phyloP scores from a whole-genome alignment of 23 tunicate species.

The Ascidia mentula region DNA sequence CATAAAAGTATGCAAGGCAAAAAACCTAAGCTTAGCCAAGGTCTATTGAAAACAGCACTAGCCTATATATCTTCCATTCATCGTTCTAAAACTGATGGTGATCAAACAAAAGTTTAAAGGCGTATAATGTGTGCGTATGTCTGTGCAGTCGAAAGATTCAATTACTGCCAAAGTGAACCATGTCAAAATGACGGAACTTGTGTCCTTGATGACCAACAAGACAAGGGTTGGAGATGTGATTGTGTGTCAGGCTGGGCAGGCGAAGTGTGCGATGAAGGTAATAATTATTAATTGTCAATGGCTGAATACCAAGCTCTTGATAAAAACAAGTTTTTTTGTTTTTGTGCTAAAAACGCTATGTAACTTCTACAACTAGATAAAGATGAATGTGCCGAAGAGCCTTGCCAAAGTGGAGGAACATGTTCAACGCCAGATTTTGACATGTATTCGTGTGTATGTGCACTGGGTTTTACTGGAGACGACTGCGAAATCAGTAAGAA shows the following conservation, averaged over 20 bases:
- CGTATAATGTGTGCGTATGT: too few species aligned
- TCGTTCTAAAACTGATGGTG: too few species aligned
- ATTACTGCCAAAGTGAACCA: conserved; percentile 74
- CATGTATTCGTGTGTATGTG: conserved; percentile 58
- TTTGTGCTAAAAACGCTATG: background rate
- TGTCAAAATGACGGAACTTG: conserved; percentile 72
- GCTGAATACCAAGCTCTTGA: background rate
- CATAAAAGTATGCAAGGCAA: too few species aligned
- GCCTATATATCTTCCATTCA: too few species aligned
- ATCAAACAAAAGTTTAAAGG: too few species aligned
- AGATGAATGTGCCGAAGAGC: conserved; percentile 70
- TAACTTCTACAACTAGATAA: conserved; percentile 24
- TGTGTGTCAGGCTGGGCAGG: conserved; percentile 84
- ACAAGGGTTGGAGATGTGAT: conserved; percentile 64
- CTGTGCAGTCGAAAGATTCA: conserved; percentile 59
- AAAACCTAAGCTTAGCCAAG: too few species aligned
- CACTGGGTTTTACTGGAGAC: conserved; percentile 58
- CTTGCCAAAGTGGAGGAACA: conserved; percentile 74
- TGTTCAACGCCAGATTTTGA: conserved; percentile 73
- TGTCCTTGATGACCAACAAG: conserved; percentile 31
- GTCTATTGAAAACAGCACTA: too few species aligned
- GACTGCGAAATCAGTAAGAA: conserved; percentile 70
- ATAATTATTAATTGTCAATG: background rate
- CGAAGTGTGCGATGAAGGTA: conserved; percentile 58
- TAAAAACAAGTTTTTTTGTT: background rate